Conservation (phyloP, 2,797 vertebrate species). For the Micrastur ruficollis region DNA sequence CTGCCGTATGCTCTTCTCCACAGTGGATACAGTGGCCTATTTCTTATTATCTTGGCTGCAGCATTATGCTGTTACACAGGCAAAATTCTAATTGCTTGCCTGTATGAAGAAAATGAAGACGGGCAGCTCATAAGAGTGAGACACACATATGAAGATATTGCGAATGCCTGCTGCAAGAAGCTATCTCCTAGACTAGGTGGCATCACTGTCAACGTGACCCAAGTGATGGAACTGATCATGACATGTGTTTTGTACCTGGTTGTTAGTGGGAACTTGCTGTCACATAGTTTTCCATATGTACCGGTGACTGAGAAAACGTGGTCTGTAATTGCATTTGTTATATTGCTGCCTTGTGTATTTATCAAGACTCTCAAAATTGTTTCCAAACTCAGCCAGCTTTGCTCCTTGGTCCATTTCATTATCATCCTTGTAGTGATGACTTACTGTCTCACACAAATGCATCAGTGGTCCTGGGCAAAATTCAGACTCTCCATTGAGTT, state of each 20-base stretch:
- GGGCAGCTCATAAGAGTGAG: conserved; percentile 72
- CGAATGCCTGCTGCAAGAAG: conserved; percentile 76
- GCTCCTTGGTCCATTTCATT: conserved; percentile 83
- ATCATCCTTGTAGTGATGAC: conserved; percentile 78
- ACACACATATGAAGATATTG: conserved; percentile 79
- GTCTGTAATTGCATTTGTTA: conserved; percentile 74
- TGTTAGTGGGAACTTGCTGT: conserved; percentile 78
- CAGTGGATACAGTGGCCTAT: conserved; percentile 78
- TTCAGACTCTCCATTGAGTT: conserved; percentile 75
- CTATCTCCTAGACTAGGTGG: conserved; percentile 73
- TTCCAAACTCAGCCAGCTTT: conserved; percentile 81
- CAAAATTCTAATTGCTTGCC: conserved; percentile 78
- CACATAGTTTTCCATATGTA: conserved; percentile 72
- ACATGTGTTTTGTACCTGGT: conserved; percentile 82
- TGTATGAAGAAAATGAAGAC: conserved; percentile 78
- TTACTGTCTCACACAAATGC: conserved; percentile 77
- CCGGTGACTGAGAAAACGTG: conserved; percentile 73
- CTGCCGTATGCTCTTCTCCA: conserved; percentile 79
- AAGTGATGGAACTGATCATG: conserved; percentile 81
- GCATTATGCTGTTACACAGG: conserved; percentile 82
- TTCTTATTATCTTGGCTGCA: conserved; percentile 77
- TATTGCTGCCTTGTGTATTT: conserved; percentile 78
- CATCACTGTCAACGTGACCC: conserved; percentile 69
- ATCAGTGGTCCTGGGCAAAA: conserved; percentile 77
- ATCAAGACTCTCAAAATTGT: conserved; percentile 81